Evolutionary conservation across 2,113 vertebrate species (phyloP).

Genomic region (Rhinolophus ferrumequinum): DNA sequence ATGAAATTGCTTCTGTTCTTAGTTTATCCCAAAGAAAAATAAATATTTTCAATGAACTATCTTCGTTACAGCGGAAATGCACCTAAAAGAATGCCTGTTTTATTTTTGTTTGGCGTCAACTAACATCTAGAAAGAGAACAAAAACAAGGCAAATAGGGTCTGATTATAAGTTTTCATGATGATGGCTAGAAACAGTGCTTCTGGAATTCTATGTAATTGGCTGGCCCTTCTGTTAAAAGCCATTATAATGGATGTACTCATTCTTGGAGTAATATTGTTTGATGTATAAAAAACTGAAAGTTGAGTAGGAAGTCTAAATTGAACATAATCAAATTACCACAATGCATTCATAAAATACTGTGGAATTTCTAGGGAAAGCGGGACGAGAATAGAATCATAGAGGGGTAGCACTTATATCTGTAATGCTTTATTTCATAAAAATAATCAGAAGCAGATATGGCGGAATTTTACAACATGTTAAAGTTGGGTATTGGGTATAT

Average conservation of each 20-base stretch:
- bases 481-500: not conserved
- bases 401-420: not conserved
- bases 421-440: conserved; percentile 4
- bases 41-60: conserved; percentile 48
- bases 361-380: not conserved
- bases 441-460: not conserved
- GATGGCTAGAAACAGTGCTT: not conserved
- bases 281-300: not conserved
- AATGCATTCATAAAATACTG: not conserved
- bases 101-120: conserved; percentile 45
- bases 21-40: conserved; percentile 69
- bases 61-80: conserved; percentile 3
- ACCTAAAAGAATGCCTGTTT: conserved; percentile 52
- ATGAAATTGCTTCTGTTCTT: conserved; percentile 76
- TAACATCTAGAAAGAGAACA: conserved; percentile 37
- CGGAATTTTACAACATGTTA: not conserved
- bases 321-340: not conserved
- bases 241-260: conserved; percentile 29
- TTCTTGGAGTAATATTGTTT: conserved; percentile 34
- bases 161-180: conserved; percentile 6
- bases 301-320: not conserved
- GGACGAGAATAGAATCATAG: not conserved
- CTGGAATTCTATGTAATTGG: conserved; percentile 29
- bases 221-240: conserved; percentile 49
- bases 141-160: conserved; percentile 57